These are phyloP conservation scores for Canis aureus DNA, from an alignment of 2,113 vertebrate genomes.

Conservation along the genomic window DNA sequence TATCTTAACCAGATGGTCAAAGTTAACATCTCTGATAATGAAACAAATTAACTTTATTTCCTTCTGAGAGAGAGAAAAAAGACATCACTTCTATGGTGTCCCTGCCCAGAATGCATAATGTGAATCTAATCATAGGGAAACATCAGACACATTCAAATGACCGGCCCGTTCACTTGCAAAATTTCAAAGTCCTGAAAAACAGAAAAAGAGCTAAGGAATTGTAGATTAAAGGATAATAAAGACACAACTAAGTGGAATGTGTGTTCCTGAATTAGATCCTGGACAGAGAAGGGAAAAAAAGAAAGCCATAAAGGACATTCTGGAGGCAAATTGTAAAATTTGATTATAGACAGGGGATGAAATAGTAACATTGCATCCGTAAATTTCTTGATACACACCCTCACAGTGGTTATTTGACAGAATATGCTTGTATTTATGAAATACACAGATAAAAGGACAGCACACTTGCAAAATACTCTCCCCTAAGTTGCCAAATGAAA, in stretches of 20 bases:
- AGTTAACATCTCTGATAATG: neutral
- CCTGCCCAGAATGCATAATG: neutral
- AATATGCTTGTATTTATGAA: neutral
- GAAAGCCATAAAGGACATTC: neutral
- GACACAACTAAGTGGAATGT: neutral
- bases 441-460: neutral
- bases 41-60: neutral
- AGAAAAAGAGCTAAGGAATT: neutral
- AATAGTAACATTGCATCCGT: neutral
- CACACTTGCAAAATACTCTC: neutral
- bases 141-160: neutral
- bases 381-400: neutral
- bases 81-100: neutral
- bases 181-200: conserved; percentile 19
- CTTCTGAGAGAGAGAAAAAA: neutral
- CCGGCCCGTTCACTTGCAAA: neutral
- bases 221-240: conserved; percentile 3
- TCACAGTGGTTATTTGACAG: neutral
- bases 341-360: neutral
- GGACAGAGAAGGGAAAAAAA: neutral
- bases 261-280: neutral
- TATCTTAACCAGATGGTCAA: neutral
- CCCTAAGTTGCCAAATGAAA: neutral
- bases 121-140: neutral
- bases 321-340: neutral